Conservation (phyloP, 1,140 invertebrate species). For the Philaenus spumarius region DNA sequence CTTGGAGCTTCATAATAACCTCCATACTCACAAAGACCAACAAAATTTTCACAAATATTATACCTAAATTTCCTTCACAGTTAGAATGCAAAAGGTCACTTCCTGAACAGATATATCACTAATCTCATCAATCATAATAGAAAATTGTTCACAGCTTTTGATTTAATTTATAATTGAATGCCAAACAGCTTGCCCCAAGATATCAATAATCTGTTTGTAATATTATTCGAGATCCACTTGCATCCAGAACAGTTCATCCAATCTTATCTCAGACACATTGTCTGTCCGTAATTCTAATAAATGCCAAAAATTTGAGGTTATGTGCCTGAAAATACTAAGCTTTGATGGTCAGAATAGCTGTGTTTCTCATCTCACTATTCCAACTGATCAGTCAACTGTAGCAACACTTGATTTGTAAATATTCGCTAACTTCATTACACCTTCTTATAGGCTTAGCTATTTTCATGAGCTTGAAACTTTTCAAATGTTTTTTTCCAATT, state of each 20-base stretch:
- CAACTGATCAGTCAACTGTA: not conserved
- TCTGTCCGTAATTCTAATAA: not conserved
- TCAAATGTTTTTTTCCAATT: not conserved
- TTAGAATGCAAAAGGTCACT: not conserved
- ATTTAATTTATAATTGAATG: not conserved
- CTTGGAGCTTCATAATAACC: constrained; percentile 9
- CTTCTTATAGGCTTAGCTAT: not conserved
- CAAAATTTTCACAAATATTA: constrained; percentile 1
- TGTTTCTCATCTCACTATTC: not conserved
- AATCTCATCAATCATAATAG: constrained; percentile 6
- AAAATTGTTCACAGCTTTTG: not conserved
- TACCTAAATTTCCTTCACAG: not conserved
- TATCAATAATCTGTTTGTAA: constrained; percentile 9
- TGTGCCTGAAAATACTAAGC: not conserved
- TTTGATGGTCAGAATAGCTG: not conserved
- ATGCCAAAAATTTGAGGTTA: constrained; percentile 1
- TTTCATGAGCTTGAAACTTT: not conserved
- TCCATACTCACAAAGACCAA: too few species aligned
- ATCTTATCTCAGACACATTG: constrained; percentile 5
- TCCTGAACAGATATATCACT: constrained; percentile 7
- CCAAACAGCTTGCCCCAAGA: not conserved
- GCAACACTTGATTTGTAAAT: not conserved
- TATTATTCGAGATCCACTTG: constrained; percentile 9
- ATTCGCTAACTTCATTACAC: not conserved
- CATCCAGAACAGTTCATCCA: not conserved